A percentile compares a stretch with the other conserved stretches of the same genome.
These are phyloP conservation scores for Ctenicera cuprea DNA, from an alignment of 2,888 invertebrate species.

Conservation along the genomic window DNA sequence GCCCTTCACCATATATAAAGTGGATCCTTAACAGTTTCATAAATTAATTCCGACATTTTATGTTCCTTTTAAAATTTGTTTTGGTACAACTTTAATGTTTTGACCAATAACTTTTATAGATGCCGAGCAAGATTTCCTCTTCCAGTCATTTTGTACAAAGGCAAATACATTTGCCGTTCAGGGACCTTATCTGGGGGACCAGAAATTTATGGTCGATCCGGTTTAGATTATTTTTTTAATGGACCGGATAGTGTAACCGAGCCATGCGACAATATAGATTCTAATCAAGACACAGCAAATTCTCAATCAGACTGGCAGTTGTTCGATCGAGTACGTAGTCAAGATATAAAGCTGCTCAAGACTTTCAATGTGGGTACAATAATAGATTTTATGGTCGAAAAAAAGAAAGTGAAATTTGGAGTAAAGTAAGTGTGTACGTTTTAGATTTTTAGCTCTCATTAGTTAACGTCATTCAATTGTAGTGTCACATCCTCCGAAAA, in stretches of 20 bases:
- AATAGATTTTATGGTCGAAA: conserved; percentile 89
- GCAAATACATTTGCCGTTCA: conserved; percentile 84
- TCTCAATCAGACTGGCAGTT: conserved; percentile 74
- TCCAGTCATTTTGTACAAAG: conserved; percentile 85
- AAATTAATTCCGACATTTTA: too few species aligned
- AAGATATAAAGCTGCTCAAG: conserved; percentile 83
- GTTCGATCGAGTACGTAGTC: conserved; percentile 78
- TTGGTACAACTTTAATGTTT: neutral
- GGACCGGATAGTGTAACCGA: conserved; percentile 61
- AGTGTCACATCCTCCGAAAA: conserved; percentile 90
- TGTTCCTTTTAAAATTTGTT: neutral
- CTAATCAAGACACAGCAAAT: conserved; percentile 39
- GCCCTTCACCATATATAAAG: too few species aligned
- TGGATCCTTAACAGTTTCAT: too few species aligned
- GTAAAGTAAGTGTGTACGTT: conserved; percentile 76
- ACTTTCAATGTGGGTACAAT: conserved; percentile 83
- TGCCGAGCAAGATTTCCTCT: conserved; percentile 85
- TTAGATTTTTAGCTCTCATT: conserved; percentile 9
- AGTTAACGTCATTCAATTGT: conserved; percentile 40
- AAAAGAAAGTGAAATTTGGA: conserved; percentile 88
- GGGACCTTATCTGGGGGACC: conserved; percentile 84
- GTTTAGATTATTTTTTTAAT: conserved; percentile 77
- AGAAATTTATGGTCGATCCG: conserved; percentile 83
- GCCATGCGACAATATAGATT: conserved; percentile 51
- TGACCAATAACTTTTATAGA: conserved; percentile 64